These are phyloP conservation scores for Ormyrus nitidulus DNA, from an alignment of 2,888 invertebrate species.

Conservation along the genomic window DNA sequence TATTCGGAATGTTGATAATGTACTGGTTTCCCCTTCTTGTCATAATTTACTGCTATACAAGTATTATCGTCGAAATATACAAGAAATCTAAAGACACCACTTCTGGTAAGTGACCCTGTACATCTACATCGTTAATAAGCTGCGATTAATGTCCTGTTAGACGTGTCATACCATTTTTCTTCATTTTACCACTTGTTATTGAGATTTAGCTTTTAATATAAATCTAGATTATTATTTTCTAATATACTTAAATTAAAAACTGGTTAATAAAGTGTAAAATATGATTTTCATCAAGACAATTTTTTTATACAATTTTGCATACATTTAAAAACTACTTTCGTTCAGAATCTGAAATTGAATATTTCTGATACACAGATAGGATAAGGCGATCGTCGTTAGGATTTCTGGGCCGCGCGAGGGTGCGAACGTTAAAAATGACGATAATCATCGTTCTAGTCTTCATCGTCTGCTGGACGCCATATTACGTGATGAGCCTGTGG, in stretches of 20 bases:
- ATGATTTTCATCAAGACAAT: no score
- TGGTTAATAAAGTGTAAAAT: no score
- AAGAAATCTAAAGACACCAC: constrained; percentile 82
- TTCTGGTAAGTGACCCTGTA: constrained; percentile 74
- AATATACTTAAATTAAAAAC: no score
- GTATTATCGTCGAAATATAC: constrained; percentile 91
- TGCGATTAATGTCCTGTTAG: constrained; percentile 9
- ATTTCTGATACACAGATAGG: constrained; percentile 74
- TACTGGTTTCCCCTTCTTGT: constrained; percentile 90
- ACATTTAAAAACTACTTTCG: no score
- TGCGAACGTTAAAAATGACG: constrained; percentile 95
- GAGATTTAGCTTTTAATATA: background rate
- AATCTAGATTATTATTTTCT: background rate
- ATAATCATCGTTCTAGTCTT: constrained; percentile 94
- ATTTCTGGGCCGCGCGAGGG: constrained; percentile 87
- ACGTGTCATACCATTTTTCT: background rate
- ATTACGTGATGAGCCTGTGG: constrained; percentile 94
- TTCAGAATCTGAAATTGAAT: background rate
- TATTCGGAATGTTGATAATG: constrained; percentile 91
- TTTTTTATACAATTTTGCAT: no score
- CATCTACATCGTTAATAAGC: background rate
- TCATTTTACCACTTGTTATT: background rate
- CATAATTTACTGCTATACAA: constrained; percentile 91
- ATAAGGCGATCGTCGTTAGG: constrained; percentile 89
- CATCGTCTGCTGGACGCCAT: constrained; percentile 97